Evolutionary conservation across 2,113 vertebrate species (phyloP), one percentile per base, ranked within the genome.

Genomic region (Cercocebus atys): DNA sequence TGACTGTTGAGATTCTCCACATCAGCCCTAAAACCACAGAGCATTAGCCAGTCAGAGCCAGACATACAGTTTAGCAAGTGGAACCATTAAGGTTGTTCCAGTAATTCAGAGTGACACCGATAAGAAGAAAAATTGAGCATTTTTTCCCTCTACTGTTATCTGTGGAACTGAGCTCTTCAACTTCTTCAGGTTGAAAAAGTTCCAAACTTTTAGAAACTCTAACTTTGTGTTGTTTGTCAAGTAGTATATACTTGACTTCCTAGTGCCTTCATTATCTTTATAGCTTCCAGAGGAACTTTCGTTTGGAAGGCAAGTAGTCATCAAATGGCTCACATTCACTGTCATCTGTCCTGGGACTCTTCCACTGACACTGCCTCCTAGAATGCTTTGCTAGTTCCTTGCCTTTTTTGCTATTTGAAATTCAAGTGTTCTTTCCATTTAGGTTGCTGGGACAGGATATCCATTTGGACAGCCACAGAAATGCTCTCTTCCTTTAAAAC

Each of bases 1-100:
- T 99, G 99, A 98, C 97, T 99, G 8, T 98, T 98, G 97, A 98
- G 95, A 64, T 95, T 98, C 98, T 99, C 99, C 0, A 96, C 98
- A 0, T 98, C 98, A 9, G 98, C 98, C 97, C 99, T 99, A 94
- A 57, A 43, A 61, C 50, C 90, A 92, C 76, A 97, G 5, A 79
- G 92, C 27, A 45, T 0, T 0, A 0, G 17, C 59, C 50, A 0
- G 5, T 93, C 11, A 97, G 0, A 75, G 57, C 16, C 59, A 70
- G 40, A 12, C 30, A 25, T 1, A 4, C 2, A 59, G 73, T 23
- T 47, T 14, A 80, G 30, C 50, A 18, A 27, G 55, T 23, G 38
- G 68, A 22, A 68, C 32, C 83, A 13, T 0, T 20, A 9, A 76
- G 22, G 40, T 22, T 35, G 23, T 59, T 87, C 59, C 40, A 45